Evolutionary conservation across 2,888 invertebrate species (phyloP).

Genomic region (Noctua pronuba): DNA sequence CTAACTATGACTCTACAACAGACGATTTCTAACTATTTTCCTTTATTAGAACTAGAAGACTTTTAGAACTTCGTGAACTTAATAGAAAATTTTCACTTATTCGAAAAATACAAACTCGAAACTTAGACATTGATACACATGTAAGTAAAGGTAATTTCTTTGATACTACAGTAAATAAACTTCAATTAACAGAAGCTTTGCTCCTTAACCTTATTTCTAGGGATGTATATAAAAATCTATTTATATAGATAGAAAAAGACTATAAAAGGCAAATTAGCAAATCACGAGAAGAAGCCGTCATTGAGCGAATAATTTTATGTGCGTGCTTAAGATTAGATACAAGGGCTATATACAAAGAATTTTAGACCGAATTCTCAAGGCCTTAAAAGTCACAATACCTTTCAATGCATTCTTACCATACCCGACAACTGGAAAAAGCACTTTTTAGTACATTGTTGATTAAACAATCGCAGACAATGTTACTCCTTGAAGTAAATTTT

Average conservation of each 20-base stretch:
- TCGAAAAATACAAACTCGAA: slow-evolving; percentile 52
- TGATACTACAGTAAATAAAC: slow-evolving; percentile 73
- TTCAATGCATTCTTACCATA: slow-evolving; percentile 30
- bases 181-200: slow-evolving; percentile 82
- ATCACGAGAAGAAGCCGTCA: slow-evolving; percentile 86
- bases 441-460: slow-evolving; percentile 31
- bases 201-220: slow-evolving; percentile 76
- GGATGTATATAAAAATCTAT: slow-evolving; percentile 81
- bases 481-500: slow-evolving; percentile 13
- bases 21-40: slow-evolving; percentile 41
- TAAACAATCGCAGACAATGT: slow-evolving; percentile 27
- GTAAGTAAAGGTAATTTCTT: slow-evolving; percentile 56
- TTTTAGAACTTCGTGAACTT: slow-evolving; percentile 37
- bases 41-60: slow-evolving; percentile 42
- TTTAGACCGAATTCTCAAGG: slow-evolving; percentile 77
- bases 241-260: slow-evolving; percentile 79
- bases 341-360: slow-evolving; percentile 72
- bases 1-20: slow-evolving; percentile 59
- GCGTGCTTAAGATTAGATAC: slow-evolving; percentile 81
- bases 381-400: slow-evolving; percentile 65
- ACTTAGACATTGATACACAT: slow-evolving; percentile 29
- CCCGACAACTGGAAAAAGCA: slow-evolving; percentile 43
- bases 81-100: slow-evolving; percentile 41
- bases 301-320: slow-evolving; percentile 83
- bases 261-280: slow-evolving; percentile 87